Conservation (phyloP, 2,888 invertebrate species). For the Pheosia gnoma region DNA sequence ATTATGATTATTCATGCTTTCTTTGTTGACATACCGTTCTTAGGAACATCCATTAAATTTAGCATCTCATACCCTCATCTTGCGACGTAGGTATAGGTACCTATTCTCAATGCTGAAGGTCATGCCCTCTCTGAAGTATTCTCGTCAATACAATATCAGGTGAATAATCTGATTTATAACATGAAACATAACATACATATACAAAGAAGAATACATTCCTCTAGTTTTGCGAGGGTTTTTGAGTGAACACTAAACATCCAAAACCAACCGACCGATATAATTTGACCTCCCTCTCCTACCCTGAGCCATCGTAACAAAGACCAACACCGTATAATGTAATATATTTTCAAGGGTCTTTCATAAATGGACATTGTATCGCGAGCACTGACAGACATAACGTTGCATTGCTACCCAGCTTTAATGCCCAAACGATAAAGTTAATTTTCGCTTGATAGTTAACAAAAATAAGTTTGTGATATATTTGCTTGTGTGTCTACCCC, state of each 20-base stretch:
- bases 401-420: slow-evolving; percentile 13
- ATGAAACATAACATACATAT: slow-evolving; percentile 5
- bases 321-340: slow-evolving; percentile 47
- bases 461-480: slow-evolving; percentile 25
- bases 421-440: slow-evolving; percentile 27
- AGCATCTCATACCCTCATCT: no score
- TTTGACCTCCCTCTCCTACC: slow-evolving; percentile 39
- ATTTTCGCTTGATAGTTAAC: slow-evolving; percentile 26
- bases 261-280: slow-evolving; percentile 48
- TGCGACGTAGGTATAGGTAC: no score
- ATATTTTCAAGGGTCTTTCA: slow-evolving; percentile 61
- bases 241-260: slow-evolving; percentile 42
- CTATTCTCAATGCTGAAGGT: no score
- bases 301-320: slow-evolving; percentile 22
- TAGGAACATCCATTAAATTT: no score
- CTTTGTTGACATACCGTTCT: no score
- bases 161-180: no score
- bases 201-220: slow-evolving; percentile 39
- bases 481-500: slow-evolving; percentile 42
- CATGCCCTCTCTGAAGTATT: no score
- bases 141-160: no score
- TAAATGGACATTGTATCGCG: slow-evolving; percentile 56
- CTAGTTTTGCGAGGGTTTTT: slow-evolving; percentile 50
- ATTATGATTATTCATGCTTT: no score
- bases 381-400: slow-evolving; percentile 26